Base-by-base conservation (phyloP, 2,888 invertebrate genomes). In the Drosophila diplacantha region DNA sequence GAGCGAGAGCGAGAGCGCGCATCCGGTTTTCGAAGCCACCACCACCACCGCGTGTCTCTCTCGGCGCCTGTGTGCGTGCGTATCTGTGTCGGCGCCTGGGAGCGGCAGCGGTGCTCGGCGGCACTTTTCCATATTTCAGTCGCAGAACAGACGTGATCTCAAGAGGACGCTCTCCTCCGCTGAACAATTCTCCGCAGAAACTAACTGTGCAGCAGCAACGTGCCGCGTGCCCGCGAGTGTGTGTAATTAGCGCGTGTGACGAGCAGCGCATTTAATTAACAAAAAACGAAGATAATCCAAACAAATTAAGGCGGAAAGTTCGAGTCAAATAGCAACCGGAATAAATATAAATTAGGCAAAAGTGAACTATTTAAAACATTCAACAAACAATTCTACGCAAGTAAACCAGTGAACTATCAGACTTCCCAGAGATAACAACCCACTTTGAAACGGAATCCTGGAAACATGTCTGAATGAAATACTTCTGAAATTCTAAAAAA, bases 101-200 rank as follows among this genome's bases (percentile, higher is more conserved):
- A 26, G 49, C 52, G 49, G 54, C 53, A 49, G 44, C 55, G 58
- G 51, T 43, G 72, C 66, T 58, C 69, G 68, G 50, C 64, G 73
- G 62, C 24, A 62, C 38, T 44, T 39, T 44, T 26, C 34, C 20
- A 29, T 54, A 63, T 76, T 85, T 87, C 84, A 88, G 87, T 88
- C 87, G 85, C 85, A 84, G 81, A 86, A 85, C 85, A 88, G 88
- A 87, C 88, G 83, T 88, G 88, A 87, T 87, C 87, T 87, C 84
- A 86, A 84, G 83, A 85, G 83, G 88, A 88, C 88, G 72, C 76
- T 73, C 72, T 65, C 49, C 72, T 65, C 49, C 38, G 26, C 16
- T 8, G 60, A 58, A 71, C 55, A 31, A 35, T 29, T 53, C 29
- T 22, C 44, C 44, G 51, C n/a, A 44, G 39, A 39, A 34, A 11